A percentile compares a stretch with the other conserved stretches of the same genome.
Evolutionary conservation across 1,140 invertebrate species (phyloP).

Genomic region (Neoseiulus cucumeris): DNA sequence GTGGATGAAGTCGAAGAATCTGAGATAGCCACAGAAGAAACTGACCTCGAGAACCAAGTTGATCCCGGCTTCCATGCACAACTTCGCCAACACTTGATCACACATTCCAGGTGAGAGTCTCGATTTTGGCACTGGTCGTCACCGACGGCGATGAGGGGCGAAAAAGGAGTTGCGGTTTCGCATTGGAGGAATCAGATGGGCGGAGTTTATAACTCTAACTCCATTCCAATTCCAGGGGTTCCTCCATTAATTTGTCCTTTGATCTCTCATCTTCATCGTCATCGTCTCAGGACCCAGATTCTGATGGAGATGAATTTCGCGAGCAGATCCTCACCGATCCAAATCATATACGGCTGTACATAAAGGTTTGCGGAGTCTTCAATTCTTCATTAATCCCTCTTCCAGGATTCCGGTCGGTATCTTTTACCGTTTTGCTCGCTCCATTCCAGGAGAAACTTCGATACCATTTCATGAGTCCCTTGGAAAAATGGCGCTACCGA

Average conservation of each 20-base stretch:
- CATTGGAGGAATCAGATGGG: not conserved
- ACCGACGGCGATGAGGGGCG: not conserved
- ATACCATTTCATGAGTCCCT: constrained; percentile 98
- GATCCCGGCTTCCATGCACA: not conserved
- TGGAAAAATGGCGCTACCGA: constrained; percentile 85
- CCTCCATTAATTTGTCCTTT: not conserved
- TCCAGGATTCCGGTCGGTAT: not conserved
- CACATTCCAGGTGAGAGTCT: not conserved
- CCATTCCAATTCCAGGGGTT: not conserved
- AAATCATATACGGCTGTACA: not conserved
- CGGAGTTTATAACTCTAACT: not conserved
- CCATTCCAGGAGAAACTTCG: constrained; percentile 45
- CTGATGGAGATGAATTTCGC: not conserved
- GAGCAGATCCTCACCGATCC: not conserved
- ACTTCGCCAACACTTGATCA: not conserved
- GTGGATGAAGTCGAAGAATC: no score
- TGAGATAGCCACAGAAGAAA: no score
- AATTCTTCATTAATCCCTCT: not conserved
- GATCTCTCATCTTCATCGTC: not conserved
- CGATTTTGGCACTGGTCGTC: not conserved
- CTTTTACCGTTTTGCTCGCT: not conserved
- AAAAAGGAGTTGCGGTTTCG: not conserved
- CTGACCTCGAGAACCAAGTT: no score
- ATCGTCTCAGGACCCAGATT: not conserved
- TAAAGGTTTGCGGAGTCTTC: not conserved